Evolutionary conservation across 1,140 invertebrate species (phyloP).

Genomic region (Limonius californicus): DNA sequence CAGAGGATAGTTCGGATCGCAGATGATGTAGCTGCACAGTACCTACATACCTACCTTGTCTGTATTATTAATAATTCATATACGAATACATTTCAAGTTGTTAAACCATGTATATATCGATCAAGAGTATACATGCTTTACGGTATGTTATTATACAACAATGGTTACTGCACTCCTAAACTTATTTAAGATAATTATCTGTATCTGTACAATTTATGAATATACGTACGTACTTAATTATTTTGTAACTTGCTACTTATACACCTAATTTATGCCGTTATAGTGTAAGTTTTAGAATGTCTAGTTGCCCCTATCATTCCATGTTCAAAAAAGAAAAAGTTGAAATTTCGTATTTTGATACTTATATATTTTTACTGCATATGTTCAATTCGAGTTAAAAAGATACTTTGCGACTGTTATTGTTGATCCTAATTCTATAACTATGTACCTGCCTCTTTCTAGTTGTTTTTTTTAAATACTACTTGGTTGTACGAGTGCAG

Average conservation of each 20-base stretch:
- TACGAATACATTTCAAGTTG: slow-evolving; percentile 4
- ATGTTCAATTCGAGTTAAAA: background rate
- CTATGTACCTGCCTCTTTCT: slow-evolving; percentile 10
- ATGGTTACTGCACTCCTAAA: slow-evolving; percentile 4
- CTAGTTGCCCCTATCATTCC: slow-evolving; percentile 8
- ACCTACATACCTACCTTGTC: slow-evolving; percentile 10
- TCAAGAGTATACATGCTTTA: background rate
- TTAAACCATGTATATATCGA: background rate
- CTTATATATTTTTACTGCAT: slow-evolving; percentile 8
- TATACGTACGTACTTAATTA: slow-evolving; percentile 7
- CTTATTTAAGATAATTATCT: too few relatives aligned
- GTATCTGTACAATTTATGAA: background rate
- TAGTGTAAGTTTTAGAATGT: background rate
- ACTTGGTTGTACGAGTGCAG: background rate
- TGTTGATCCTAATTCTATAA: background rate
- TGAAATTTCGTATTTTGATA: slow-evolving; percentile 7
- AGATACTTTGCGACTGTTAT: background rate
- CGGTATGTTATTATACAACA: background rate
- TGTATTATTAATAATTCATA: background rate
- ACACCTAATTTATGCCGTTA: slow-evolving; percentile 9
- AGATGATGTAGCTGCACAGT: slow-evolving; percentile 3
- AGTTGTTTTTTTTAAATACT: slow-evolving; percentile 4
- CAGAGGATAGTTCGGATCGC: background rate
- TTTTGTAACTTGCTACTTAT: background rate
- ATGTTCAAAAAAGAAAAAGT: background rate